Evolutionary conservation across 2,797 vertebrate genomes (phyloP).

Genomic region (Diplodus puntazzo): DNA sequence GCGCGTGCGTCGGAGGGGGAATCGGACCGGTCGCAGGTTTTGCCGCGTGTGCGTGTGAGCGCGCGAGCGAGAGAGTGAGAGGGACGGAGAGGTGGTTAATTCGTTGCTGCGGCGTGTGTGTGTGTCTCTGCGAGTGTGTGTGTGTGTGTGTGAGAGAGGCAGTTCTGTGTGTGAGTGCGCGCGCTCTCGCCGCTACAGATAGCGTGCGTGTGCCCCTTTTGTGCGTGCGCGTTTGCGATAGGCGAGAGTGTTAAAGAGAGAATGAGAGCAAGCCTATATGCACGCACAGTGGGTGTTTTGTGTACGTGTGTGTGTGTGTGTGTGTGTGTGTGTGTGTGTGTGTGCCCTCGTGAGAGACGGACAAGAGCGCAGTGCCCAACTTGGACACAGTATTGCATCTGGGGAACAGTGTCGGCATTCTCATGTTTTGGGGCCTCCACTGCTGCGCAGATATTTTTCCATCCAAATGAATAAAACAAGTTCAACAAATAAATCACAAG

Average conservation of each 20-base stretch:
- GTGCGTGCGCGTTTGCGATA: conserved; percentile 35
- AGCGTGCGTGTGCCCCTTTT: conserved; percentile 33
- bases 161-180: conserved; percentile 2
- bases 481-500: conserved; percentile 15
- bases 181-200: conserved; percentile 6
- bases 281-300: conserved; percentile 8
- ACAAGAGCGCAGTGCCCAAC: conserved; percentile 54
- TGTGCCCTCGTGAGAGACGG: background rate
- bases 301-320: too few species aligned
- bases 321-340: conserved; percentile 3
- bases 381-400: conserved; percentile 58
- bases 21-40: conserved; percentile 32
- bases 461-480: conserved; percentile 31
- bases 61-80: conserved; percentile 28
- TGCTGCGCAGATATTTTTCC: conserved; percentile 31
- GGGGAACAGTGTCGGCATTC: conserved; percentile 47
- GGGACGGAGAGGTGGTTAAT: conserved; percentile 39
- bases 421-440: conserved; percentile 31
- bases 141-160: conserved; percentile 4
- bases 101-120: conserved; percentile 35
- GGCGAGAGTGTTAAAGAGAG: conserved; percentile 28
- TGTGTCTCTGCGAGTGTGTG: background rate
- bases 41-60: conserved; percentile 35
- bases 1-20: conserved; percentile 9
- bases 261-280: conserved; percentile 15